Base-by-base conservation (phyloP, 2,113 vertebrate species). In the Australoheros scitulus region DNA sequence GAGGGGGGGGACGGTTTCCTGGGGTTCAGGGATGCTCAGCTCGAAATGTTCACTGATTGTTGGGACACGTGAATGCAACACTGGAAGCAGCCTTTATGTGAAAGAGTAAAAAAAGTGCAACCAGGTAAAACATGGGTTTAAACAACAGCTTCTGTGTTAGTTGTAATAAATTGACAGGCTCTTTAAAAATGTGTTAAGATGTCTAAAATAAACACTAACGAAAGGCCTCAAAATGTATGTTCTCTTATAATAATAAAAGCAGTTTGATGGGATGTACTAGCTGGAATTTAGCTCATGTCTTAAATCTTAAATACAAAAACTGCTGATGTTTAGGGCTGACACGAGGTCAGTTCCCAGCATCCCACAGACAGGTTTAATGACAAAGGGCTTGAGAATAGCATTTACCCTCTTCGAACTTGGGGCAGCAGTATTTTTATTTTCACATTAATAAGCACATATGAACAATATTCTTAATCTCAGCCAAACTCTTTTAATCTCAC, bases 321-420 rank as follows among this genome's bases (percentile, higher is more conserved):
- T 4, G 13, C 11, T 14, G 41, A 41, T 41, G 38, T 11, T 41
- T 5, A 14, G 3, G 4, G 11, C 41, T 43, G 41, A 43, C 41
- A 5, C 4, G 1, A 8, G 0, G n/a, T 43, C 2, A 14, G 15
- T 43, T 7, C 0, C 0, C n/a, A 41, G n/a, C 36, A 17, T 4
- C 14, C 2, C 0, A 0, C 20, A 65, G 5, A 36, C 36, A 15
- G 14, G 20, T 41, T 64, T 41, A 36, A 64, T 41, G 61, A 9
- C 61, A 41, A 15, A 9, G 38, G 3, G 20, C 3, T n/a, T 2
- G 11, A 41, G 36, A 65, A 43, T 41, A 65, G 15, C 0, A 24
- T 2, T 9, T 22, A 14, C 8, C 15, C 8, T 18, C 26, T 3
- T 26, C 26, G 26, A 26, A 26, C 26, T 26, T 26, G 26, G 26